Base-by-base conservation (phyloP, 1,140 invertebrate species). In the Geopemphigus sp. region DNA sequence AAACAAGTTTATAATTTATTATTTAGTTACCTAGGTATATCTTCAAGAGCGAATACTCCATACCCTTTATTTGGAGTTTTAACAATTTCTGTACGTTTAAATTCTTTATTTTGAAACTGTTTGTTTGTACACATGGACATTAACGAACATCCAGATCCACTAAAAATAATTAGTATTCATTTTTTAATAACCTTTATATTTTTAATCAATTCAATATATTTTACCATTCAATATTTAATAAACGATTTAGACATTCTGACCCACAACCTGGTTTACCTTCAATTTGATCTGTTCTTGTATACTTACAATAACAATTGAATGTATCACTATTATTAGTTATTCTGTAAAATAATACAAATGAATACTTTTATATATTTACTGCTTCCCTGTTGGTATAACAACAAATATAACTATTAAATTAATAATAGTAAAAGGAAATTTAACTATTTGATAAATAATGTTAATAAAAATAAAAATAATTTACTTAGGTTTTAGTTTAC, bases 211-310 rank as follows among this genome's bases (percentile, higher is more conserved):
- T n/a, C 2, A 39, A 39, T n/a, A 53, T 72, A 50, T 82, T 85
- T 87, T 88, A 95, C 94, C 97, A 99, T 91, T 99, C 97, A 85
- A 99, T 98, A 92, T 98, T 95, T 8, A 99, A 90, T 85, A 98
- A 89, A 85, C 96, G 91, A 88, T 99, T 99, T 8, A 98, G 89
- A 87, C 97, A 99, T 86, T 98, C 95, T 84, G 96, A 94, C 0
- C 95, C 95, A 87, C 97, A 99, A 50, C 95, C 95, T 39, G 90
- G 86, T 85, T 95, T 92, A 1, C 94, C 94, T 81, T 91, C 86
- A 50, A 90, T 89, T 80, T 94, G 89, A 83, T 98, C 96, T 84
- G 96, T 94, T 85, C 92, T 92, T 6, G 94, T 94, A 80, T 95
- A 87, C 83, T 93, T 93, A 86, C 97, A 98, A 86, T 98, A 96